Percentiles rank a stretch among this genome's conserved stretches.
phyloP scores from a whole-genome alignment of 2,888 invertebrate genomes.

The Callyntrura guangdongensis region DNA sequence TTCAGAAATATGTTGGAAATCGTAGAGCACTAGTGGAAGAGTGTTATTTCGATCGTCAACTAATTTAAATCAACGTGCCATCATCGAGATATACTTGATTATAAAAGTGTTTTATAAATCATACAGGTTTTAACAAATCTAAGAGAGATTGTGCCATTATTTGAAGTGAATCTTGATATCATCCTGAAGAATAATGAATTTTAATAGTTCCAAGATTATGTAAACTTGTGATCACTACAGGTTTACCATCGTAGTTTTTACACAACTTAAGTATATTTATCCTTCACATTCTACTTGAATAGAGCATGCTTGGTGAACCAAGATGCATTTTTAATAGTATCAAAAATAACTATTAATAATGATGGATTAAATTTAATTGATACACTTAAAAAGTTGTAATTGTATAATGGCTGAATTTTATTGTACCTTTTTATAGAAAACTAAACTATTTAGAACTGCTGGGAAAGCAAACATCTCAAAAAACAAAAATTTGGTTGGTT shows the following conservation, averaged over 20 bases:
- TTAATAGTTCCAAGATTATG: constrained; percentile 1
- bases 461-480: constrained; percentile 80
- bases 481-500: constrained; percentile 81
- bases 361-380: not conserved
- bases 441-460: constrained; percentile 55
- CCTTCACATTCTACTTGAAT: not conserved
- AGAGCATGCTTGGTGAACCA: not conserved
- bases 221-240: constrained; percentile 26
- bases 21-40: not conserved
- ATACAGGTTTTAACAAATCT: too few relatives aligned
- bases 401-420: constrained; percentile 70
- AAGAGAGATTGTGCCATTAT: too few relatives aligned
- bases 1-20: not conserved
- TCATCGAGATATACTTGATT: not conserved
- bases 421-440: constrained; percentile 76
- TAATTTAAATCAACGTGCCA: not conserved
- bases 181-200: not conserved
- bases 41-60: constrained; percentile 16
- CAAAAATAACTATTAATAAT: not conserved
- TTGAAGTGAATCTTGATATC: not conserved
- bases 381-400: constrained; percentile 43
- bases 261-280: not conserved
- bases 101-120: not conserved
- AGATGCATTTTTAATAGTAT: constrained; percentile 29
- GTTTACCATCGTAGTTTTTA: not conserved